phyloP scores from a whole-genome alignment of 2,888 invertebrate genomes.

The Lissocephala sabroskyi region DNA sequence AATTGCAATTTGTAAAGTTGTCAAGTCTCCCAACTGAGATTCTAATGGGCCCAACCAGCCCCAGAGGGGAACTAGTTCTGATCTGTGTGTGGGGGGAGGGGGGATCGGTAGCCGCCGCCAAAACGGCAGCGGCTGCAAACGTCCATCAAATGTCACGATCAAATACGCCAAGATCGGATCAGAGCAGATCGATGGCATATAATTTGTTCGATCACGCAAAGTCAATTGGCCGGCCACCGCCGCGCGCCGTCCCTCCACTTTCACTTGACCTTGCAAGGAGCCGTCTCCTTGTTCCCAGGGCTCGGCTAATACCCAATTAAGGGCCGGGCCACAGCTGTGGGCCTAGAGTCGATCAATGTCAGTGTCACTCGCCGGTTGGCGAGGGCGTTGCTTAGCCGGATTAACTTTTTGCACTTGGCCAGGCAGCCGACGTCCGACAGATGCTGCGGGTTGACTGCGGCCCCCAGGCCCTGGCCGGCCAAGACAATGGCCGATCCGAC shows the following conservation, averaged over 20 bases:
- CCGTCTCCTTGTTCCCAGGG: conserved; percentile 20
- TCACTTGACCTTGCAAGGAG: conserved; percentile 47
- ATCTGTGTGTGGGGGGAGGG: neutral
- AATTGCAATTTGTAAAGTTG: conserved; percentile 58
- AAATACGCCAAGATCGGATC: too few relatives aligned
- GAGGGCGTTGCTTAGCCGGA: conserved; percentile 57
- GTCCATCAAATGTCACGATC: conserved; percentile 69
- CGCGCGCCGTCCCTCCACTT: conserved; percentile 19
- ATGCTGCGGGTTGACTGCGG: too few relatives aligned
- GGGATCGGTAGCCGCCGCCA: conserved; percentile 12
- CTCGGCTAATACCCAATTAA: conserved; percentile 1
- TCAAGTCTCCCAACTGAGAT: conserved; percentile 52
- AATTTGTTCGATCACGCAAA: conserved; percentile 54
- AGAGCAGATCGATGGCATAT: conserved; percentile 60
- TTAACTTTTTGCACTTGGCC: conserved; percentile 34
- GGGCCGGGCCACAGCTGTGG: conserved; percentile 18
- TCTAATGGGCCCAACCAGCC: conserved; percentile 37
- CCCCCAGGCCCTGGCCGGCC: neutral
- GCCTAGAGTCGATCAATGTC: conserved; percentile 39
- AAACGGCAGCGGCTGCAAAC: conserved; percentile 66
- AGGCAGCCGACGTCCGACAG: conserved; percentile 44
- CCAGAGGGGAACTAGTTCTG: too few relatives aligned
- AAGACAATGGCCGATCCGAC: conserved; percentile 11
- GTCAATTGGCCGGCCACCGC: conserved; percentile 1
- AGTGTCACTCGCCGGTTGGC: conserved; percentile 35